A percentile compares a stretch with the other conserved stretches of the same genome.
Conservation (phyloP, 2,797 vertebrate species). For the Psittacula echo region DNA sequence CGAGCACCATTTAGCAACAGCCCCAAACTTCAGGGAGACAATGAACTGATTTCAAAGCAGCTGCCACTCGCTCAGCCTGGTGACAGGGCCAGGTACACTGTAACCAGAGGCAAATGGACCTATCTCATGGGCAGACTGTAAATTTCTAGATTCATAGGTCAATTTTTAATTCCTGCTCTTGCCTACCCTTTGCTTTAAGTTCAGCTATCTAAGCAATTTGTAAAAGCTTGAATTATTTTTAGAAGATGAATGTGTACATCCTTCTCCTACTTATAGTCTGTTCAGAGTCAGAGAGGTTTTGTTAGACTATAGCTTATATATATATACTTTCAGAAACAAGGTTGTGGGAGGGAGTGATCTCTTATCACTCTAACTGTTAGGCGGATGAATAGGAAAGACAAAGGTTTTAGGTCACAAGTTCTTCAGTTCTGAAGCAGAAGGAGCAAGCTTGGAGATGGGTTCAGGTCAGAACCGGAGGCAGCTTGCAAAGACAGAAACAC, state of each 20-base stretch:
- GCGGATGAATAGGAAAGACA: not conserved
- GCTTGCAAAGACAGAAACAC: not conserved
- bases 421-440: not conserved
- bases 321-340: not conserved
- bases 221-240: slow-evolving; percentile 2
- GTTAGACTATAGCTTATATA: not conserved
- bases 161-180: not conserved
- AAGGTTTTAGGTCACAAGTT: not conserved
- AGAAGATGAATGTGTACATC: not conserved
- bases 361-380: not conserved
- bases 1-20: not conserved
- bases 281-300: not conserved
- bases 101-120: not conserved
- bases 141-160: not conserved
- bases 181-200: not conserved
- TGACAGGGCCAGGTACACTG: not conserved
- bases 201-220: not conserved
- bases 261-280: not conserved
- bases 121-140: not conserved
- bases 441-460: not conserved
- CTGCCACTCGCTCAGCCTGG: not conserved
- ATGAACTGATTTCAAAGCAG: not conserved
- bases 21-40: not conserved
- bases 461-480: not conserved
- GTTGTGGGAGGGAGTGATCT: not conserved